Evolutionary conservation across 2,888 invertebrate genomes (phyloP).

Genomic region (Galerucella nymphaeae): DNA sequence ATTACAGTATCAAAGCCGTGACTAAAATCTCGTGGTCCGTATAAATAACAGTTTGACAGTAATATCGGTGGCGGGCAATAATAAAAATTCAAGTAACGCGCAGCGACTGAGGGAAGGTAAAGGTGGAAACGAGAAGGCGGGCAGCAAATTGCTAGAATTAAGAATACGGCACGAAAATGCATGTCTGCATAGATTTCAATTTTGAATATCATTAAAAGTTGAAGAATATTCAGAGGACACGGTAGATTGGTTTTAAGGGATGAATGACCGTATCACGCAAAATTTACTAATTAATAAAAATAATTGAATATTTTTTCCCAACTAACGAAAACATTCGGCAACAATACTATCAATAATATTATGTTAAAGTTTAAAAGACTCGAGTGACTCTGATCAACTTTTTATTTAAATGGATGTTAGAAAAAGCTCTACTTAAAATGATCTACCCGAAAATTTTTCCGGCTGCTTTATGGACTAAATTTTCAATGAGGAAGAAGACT

Average conservation of each 20-base stretch:
- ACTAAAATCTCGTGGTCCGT: conserved; percentile 33
- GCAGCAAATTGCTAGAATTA: conserved; percentile 48
- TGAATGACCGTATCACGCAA: conserved; percentile 17
- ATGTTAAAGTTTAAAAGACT: no score
- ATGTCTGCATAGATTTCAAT: conserved; percentile 47
- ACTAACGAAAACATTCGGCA: no score
- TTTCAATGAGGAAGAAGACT: no score
- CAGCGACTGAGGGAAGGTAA: conserved; percentile 33
- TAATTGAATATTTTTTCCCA: no score
- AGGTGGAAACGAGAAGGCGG: conserved; percentile 53
- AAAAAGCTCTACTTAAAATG: no score
- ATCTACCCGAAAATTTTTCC: no score
- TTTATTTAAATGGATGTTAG: no score
- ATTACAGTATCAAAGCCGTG: conserved; percentile 35
- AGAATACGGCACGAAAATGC: conserved; percentile 46
- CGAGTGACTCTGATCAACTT: no score
- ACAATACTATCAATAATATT: no score
- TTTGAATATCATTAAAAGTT: conserved; percentile 46
- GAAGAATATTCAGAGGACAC: conserved; percentile 33
- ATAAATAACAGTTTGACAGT: conserved; percentile 39
- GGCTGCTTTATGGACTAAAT: no score
- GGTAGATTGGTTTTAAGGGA: conserved; percentile 17
- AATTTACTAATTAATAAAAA: not conserved
- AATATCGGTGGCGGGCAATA: conserved; percentile 38
- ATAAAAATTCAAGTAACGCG: conserved; percentile 40